These are phyloP conservation scores for Setipinna tenuifilis DNA, from an alignment of 2,797 vertebrate species.

Conservation along the genomic window DNA sequence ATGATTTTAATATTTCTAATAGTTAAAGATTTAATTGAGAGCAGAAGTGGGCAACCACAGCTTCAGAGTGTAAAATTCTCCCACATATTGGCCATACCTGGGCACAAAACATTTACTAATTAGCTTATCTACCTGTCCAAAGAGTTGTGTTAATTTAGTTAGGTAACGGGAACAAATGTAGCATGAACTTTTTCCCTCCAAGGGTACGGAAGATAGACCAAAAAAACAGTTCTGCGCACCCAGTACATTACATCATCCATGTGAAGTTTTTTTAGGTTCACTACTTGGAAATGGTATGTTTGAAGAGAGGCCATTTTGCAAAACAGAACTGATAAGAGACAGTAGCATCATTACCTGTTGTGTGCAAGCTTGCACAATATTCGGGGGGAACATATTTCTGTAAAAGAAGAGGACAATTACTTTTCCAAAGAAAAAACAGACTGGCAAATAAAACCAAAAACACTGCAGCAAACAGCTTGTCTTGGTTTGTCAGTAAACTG, in stretches of 20 bases:
- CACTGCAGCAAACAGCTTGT: constrained; percentile 8
- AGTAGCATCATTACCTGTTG: constrained; percentile 84
- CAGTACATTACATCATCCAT: not conserved
- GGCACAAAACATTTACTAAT: too few species aligned
- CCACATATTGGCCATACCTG: too few species aligned
- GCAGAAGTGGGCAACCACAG: too few species aligned
- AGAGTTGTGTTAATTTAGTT: too few species aligned
- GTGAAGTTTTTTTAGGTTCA: not conserved
- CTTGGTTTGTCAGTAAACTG: constrained; percentile 21
- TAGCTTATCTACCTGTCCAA: too few species aligned
- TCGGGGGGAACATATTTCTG: constrained; percentile 99
- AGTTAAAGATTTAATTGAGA: too few species aligned
- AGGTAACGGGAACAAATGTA: too few species aligned
- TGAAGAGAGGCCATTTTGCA: not conserved
- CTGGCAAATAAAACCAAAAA: not conserved
- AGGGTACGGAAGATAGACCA: not conserved
- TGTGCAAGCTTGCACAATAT: constrained; percentile 96
- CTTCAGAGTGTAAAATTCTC: too few species aligned
- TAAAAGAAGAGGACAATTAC: constrained; percentile 52
- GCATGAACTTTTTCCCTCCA: too few species aligned
- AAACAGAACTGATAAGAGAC: not conserved
- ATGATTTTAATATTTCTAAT: too few species aligned
- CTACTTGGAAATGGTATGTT: not conserved
- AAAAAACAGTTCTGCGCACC: not conserved
- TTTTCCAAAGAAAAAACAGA: constrained; percentile 27